Base-by-base conservation (phyloP, 1,140 invertebrate genomes). In the Cyphomyrmex costatus region DNA sequence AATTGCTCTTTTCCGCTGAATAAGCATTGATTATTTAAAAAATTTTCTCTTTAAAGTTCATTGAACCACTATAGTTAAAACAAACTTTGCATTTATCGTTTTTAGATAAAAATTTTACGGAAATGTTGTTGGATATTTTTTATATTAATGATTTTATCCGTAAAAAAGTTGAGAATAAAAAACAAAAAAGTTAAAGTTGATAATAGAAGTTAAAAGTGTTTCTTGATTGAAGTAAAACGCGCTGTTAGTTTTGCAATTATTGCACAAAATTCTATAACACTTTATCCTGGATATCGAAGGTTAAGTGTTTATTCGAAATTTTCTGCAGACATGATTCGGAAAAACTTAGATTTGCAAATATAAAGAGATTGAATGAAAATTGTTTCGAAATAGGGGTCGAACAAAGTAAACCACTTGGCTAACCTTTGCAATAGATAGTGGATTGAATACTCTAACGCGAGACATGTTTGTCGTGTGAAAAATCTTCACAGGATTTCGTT, bases 331-430 rank as follows among this genome's bases (percentile, higher is more conserved):
- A 68, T 36, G 77, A 16, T n/a, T 70, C 21, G 24, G 16, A 10
- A 46, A 24, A 53, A 53, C 7, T 24, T 21, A 27, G 24, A 53
- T 68, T 56, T 56, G 49, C 21, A 42, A 36, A 80, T 80, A 68
- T 56, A 80, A 33, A 58, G 49, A 70, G 33, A 56, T 70, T 19
- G 49, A 56, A 70, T 10, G 21, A 33, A 70, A 80, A 80, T 80
- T 80, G 63, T 80, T 80, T 70, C 51, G 21, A 70, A 21, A 80
- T 42, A 53, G n/a, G 8, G n/a, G 8, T 66, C 46, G 61, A 30
- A 66, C 76, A 70, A 80, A 30, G 65, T 80, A 70, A 80, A 80
- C 49, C 21, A 80, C 46, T 80, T 80, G 63, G 77, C 27, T 49
- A 68, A 79, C 30, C 30, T 80, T 61, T 42, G 65, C 63, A 56